phyloP scores from a whole-genome alignment of 2,888 invertebrate species.

The Latrodectus elegans region DNA sequence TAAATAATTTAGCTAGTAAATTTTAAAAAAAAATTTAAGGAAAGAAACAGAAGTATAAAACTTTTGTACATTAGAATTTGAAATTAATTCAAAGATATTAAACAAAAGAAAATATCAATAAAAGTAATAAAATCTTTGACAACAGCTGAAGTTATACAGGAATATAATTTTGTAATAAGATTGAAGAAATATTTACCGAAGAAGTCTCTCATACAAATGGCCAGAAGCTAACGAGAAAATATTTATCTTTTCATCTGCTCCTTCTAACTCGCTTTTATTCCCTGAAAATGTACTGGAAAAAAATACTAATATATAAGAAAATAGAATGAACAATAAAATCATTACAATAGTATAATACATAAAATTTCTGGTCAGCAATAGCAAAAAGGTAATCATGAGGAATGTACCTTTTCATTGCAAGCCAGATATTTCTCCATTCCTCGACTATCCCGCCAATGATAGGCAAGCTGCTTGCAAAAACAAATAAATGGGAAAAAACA shows the following conservation, averaged over 20 bases:
- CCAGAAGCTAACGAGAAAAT: slow-evolving; percentile 99
- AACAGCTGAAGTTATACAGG: no score
- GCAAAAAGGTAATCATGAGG: slow-evolving; percentile 26
- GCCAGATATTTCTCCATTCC: slow-evolving; percentile 70
- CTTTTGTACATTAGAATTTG: no score
- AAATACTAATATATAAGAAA: not conserved
- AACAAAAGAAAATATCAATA: no score
- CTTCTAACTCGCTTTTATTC: slow-evolving; percentile 75
- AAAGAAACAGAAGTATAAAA: no score
- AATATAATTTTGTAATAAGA: no score
- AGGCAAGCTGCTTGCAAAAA: slow-evolving; percentile 71
- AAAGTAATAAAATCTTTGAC: no score
- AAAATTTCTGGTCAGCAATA: slow-evolving; percentile 2
- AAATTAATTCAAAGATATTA: no score
- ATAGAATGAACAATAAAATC: not conserved
- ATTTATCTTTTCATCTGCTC: slow-evolving; percentile 87
- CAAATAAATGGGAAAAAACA: slow-evolving; percentile 53
- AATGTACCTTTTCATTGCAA: slow-evolving; percentile 65
- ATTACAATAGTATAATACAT: not conserved
- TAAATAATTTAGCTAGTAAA: no score
- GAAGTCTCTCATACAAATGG: slow-evolving; percentile 95
- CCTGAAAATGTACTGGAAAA: slow-evolving; percentile 71
- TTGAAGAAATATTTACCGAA: slow-evolving; percentile 76
- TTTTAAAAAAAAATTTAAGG: no score
- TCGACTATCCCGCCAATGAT: slow-evolving; percentile 71